phyloP scores from a whole-genome alignment of 2,888 invertebrate species.

The Pardosa pseudoannulata region DNA sequence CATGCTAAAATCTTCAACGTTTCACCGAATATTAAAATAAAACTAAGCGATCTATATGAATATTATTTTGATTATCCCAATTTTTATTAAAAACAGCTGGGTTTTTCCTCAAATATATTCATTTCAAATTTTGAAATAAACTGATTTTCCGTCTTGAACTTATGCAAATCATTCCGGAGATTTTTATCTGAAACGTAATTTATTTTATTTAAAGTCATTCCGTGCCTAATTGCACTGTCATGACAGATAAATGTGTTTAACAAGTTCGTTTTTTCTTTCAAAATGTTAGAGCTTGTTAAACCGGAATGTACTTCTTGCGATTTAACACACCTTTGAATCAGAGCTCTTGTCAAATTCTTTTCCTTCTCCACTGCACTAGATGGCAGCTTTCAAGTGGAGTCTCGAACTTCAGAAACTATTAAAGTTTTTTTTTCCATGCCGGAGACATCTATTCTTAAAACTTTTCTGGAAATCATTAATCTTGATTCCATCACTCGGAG shows the following conservation, averaged over 20 bases:
- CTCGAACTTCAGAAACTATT: background rate
- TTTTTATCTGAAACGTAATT: too few species aligned
- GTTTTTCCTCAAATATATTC: too few species aligned
- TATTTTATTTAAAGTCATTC: too few species aligned
- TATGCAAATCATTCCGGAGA: too few species aligned
- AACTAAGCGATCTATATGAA: too few species aligned
- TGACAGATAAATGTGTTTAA: background rate
- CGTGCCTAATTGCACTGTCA: too few species aligned
- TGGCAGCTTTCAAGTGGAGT: background rate
- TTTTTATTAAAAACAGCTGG: too few species aligned
- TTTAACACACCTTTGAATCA: background rate
- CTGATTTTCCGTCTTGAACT: too few species aligned
- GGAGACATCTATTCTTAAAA: background rate
- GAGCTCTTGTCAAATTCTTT: background rate
- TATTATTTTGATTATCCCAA: too few species aligned
- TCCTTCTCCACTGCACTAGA: background rate
- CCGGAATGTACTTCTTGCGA: background rate
- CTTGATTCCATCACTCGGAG: background rate
- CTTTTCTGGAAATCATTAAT: conserved; percentile 5
- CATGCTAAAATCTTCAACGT: too few species aligned
- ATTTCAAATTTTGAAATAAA: too few species aligned
- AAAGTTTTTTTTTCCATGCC: background rate
- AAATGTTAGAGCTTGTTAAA: background rate
- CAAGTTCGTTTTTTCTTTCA: background rate
- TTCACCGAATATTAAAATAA: too few species aligned